Evolutionary conservation across 2,888 invertebrate genomes (phyloP).

Genomic region (Rapana venosa): DNA sequence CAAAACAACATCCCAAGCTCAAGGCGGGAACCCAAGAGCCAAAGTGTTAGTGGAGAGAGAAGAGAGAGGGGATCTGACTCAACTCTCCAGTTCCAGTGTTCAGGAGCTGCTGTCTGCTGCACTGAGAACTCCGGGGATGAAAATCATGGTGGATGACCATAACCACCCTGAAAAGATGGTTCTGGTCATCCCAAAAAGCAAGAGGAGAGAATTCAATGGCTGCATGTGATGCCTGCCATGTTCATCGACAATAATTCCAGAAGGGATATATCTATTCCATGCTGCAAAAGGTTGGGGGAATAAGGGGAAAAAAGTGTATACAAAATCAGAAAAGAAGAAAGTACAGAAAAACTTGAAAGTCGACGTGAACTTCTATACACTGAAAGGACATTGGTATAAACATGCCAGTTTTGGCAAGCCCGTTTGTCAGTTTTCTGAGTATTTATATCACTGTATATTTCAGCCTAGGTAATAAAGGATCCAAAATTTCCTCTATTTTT

Average conservation of each 20-base stretch:
- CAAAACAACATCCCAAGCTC: background rate
- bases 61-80: slow-evolving; percentile 9
- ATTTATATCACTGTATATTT: too few relatives aligned
- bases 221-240: background rate
- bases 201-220: slow-evolving; percentile 6
- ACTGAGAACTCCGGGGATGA: background rate
- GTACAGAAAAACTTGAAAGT: too few relatives aligned
- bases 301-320: background rate
- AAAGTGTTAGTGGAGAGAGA: slow-evolving; percentile 9
- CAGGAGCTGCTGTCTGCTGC: slow-evolving; percentile 33
- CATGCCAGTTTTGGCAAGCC: too few relatives aligned
- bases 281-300: background rate
- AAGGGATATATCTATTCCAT: too few relatives aligned
- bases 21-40: background rate
- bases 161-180: background rate
- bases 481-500: too few relatives aligned
- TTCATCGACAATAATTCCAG: too few relatives aligned
- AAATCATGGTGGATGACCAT: slow-evolving; percentile 2
- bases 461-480: too few relatives aligned
- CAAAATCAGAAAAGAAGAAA: too few relatives aligned
- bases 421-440: too few relatives aligned
- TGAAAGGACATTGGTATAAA: too few relatives aligned
- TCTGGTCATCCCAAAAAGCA: background rate
- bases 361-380: too few relatives aligned
- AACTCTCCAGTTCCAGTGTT: slow-evolving; percentile 22